A percentile compares a stretch with the other conserved stretches of the same genome.
Evolutionary conservation across 2,113 vertebrate species (phyloP).

Genomic region (Catagonus wagneri): DNA sequence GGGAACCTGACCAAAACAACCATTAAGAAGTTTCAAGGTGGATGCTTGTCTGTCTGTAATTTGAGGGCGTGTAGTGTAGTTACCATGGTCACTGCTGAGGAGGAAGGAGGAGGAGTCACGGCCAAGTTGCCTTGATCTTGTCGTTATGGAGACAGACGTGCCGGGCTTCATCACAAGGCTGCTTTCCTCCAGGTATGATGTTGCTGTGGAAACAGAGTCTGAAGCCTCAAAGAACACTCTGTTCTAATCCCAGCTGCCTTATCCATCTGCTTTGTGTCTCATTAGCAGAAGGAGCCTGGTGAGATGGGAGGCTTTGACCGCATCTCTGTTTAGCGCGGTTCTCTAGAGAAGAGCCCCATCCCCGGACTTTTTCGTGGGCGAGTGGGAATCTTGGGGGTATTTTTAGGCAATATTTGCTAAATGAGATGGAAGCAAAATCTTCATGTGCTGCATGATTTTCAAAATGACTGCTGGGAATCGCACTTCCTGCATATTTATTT

Average conservation of each 20-base stretch:
- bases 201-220: conserved; percentile 78
- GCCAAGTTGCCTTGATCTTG: conserved; percentile 38
- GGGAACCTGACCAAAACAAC: neutral
- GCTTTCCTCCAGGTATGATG: conserved; percentile 74
- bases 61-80: neutral
- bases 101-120: conserved; percentile 9
- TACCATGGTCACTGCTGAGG: conserved; percentile 17
- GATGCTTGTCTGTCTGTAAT: neutral
- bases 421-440: conserved; percentile 46
- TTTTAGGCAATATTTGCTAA: conserved; percentile 21
- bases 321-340: neutral
- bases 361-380: neutral
- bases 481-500: neutral
- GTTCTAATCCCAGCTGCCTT: conserved; percentile 66
- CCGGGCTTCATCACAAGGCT: neutral
- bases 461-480: neutral
- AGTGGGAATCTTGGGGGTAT: conserved; percentile 19
- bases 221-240: conserved; percentile 49
- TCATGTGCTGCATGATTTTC: conserved; percentile 1
- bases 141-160: conserved; percentile 76
- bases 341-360: neutral
- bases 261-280: conserved; percentile 64
- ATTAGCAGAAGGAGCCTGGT: conserved; percentile 36
- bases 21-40: neutral
- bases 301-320: neutral